Conservation (phyloP, 2,113 vertebrate genomes). For the Centrocercus urophasianus region DNA sequence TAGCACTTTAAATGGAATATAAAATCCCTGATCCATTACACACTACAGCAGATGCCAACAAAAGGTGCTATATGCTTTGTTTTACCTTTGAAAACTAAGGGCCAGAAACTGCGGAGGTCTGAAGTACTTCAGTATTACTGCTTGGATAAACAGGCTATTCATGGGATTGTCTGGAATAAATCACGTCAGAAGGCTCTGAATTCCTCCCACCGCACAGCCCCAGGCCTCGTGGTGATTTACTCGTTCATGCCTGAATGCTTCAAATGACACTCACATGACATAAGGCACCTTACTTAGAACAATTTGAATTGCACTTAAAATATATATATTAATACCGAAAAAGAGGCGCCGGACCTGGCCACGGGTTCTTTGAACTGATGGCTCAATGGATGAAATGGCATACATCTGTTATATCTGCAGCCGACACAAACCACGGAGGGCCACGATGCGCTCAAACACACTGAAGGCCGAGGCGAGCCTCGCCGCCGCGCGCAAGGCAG, state of each 20-base stretch:
- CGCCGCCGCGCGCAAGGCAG: too few relatives aligned
- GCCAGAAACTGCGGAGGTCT: background rate
- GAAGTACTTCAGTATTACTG: background rate
- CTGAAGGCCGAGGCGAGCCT: too few relatives aligned
- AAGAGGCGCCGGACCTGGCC: background rate
- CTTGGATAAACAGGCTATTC: background rate
- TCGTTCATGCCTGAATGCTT: too few relatives aligned
- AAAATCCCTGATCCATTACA: background rate
- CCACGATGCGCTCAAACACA: background rate
- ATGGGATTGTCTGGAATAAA: background rate
- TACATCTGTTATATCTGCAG: background rate
- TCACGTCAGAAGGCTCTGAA: background rate
- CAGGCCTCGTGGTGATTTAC: background rate
- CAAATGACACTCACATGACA: too few relatives aligned
- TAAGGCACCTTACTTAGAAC: too few relatives aligned
- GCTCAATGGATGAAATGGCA: background rate
- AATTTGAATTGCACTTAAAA: too few relatives aligned
- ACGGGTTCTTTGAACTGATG: background rate
- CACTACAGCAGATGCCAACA: background rate
- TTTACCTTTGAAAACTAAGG: slow-evolving; percentile 1
- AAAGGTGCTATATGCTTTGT: background rate
- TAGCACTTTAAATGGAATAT: background rate
- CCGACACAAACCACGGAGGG: background rate
- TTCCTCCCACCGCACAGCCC: background rate
- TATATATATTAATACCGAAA: background rate